These are phyloP conservation scores for Hippocampus barbouri DNA, from an alignment of 2,113 vertebrate genomes.

Conservation along the genomic window DNA sequence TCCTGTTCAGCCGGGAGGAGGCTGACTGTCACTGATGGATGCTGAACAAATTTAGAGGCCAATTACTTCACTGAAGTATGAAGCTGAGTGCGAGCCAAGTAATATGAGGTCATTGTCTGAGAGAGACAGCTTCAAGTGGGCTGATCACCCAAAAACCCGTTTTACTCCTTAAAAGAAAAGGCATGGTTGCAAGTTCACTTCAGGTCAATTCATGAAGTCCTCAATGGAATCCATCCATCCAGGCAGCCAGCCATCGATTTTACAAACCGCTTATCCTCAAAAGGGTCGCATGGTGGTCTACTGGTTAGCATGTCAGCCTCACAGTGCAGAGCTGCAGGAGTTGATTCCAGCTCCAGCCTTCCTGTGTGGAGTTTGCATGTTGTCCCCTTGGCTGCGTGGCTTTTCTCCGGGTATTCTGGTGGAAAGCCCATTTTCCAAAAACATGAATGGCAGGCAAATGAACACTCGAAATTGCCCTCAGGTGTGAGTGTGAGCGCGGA, in stretches of 20 bases:
- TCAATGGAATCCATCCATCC: not conserved
- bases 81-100: constrained; percentile 16
- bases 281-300: too few relatives aligned
- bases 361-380: too few relatives aligned
- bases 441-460: too few relatives aligned
- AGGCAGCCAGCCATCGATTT: not conserved
- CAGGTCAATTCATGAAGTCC: constrained; percentile 28
- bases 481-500: too few relatives aligned
- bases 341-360: too few relatives aligned
- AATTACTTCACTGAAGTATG: constrained; percentile 51
- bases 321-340: too few relatives aligned
- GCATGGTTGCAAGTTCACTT: constrained; percentile 9
- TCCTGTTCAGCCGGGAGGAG: constrained; percentile 22
- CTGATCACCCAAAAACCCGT: constrained; percentile 42
- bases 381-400: too few relatives aligned
- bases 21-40: constrained; percentile 27
- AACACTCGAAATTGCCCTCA: too few relatives aligned
- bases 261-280: too few relatives aligned
- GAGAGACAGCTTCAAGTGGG: constrained; percentile 36
- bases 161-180: constrained; percentile 32
- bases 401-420: too few relatives aligned
- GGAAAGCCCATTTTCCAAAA: too few relatives aligned
- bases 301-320: too few relatives aligned
- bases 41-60: constrained; percentile 37
- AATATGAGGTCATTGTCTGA: constrained; percentile 31